A percentile compares a stretch with the other conserved stretches of the same genome.
phyloP scores from a whole-genome alignment of 2,797 vertebrate genomes.

The Muscicapa comitata region DNA sequence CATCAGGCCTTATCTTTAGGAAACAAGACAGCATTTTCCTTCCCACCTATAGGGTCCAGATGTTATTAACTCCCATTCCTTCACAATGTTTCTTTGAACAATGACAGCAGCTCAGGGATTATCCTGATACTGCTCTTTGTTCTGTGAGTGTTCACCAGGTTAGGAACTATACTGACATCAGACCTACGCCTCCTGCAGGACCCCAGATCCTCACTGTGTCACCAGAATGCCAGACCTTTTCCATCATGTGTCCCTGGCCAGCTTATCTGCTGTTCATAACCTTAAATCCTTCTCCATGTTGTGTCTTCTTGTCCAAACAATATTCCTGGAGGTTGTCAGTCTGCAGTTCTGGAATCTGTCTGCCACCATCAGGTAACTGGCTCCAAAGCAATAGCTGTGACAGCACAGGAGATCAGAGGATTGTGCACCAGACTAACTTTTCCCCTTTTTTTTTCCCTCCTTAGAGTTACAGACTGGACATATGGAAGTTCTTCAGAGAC shows the following conservation, averaged over 20 bases:
- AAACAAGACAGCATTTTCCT: background rate
- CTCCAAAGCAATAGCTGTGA: background rate
- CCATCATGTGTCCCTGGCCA: background rate
- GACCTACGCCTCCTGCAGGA: background rate
- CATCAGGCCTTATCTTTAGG: background rate
- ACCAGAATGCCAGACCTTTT: background rate
- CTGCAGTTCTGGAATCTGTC: background rate
- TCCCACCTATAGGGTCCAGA: background rate
- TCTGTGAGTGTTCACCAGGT: background rate
- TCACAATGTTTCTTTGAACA: background rate
- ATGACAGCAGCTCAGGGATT: background rate
- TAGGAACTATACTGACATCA: background rate
- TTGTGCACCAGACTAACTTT: background rate
- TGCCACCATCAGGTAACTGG: background rate
- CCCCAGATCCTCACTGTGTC: background rate
- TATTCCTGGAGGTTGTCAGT: background rate
- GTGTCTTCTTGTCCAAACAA: background rate
- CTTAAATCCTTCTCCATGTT: background rate
- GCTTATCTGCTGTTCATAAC: background rate
- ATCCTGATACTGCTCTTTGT: background rate
- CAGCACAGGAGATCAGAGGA: background rate
- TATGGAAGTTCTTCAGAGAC: conserved; percentile 55
- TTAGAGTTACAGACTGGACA: background rate
- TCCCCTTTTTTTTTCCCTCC: background rate
- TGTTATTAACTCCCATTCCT: background rate